Base-by-base conservation (phyloP, 2,888 invertebrate genomes). In the Malthinus seriepunctatus region DNA sequence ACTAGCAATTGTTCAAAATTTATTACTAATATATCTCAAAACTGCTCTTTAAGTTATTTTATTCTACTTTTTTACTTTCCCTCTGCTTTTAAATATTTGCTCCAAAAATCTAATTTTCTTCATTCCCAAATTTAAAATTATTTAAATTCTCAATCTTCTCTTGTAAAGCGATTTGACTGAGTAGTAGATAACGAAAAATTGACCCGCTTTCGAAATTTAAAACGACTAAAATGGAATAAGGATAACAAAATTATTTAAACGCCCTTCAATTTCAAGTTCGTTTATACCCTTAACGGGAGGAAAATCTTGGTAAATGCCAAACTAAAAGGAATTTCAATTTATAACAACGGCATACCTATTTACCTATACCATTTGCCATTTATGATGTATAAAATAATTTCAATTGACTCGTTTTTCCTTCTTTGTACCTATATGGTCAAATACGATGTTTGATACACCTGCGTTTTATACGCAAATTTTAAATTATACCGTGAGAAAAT, bases 401-500 rank as follows among this genome's bases (percentile, higher is more conserved):
- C 55, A 57, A 64, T 63, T 58, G 50, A 63, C 53, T 56, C 52
- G 63, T 53, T 64, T 64, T 62, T 63, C 60, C 63, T 57, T 55
- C 56, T 56, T 60, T 50, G 60, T 60, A 23, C 23, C 23, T 23
- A 56, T 51, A 56, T 53, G 55, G 62, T 34, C 52, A 55, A 49
- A 51, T 60, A 42, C 23, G 47, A 51, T 32, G 44, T 34, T 37
- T 45, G 61, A 9, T 51, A 63, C 64, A 64, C 64, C 64, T 64
- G 64, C 58, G 63, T 52, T 57, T 33, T 51, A 54, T 60, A 60
- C 60, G 62, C 60, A 63, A 60, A 64, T 63, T 56, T 44, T 59
- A 64, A 62, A 62, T 44, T 64, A 48, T 46, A 57, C 48, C 64
- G 62, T 64, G 64, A 63, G 63, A 64, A 63, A 35, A 39, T 56